Evolutionary conservation across 1,140 invertebrate genomes (phyloP).

Genomic region (Bombus polaris): DNA sequence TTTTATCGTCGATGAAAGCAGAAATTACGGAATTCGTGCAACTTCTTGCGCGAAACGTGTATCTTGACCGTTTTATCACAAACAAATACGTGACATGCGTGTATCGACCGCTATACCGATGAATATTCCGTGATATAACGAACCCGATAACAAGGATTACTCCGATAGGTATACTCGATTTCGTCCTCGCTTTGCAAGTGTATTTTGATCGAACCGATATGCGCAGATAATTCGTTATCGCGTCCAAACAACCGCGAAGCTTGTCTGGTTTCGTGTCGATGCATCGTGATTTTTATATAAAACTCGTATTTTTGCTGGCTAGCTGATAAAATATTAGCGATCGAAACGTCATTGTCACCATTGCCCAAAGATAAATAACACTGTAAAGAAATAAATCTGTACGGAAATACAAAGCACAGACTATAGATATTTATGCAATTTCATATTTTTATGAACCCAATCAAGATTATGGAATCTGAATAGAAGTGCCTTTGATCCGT

Average conservation of each 20-base stretch:
- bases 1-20: constrained; percentile 19
- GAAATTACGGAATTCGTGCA: background rate
- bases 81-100: constrained; percentile 13
- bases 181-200: constrained; percentile 8
- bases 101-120: background rate
- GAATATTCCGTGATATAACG: background rate
- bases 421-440: too few species aligned
- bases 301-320: background rate
- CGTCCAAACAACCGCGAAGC: background rate
- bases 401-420: too few species aligned
- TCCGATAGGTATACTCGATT: constrained; percentile 21
- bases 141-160: constrained; percentile 32
- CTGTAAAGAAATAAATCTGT: too few species aligned
- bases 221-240: constrained; percentile 22
- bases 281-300: background rate
- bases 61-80: constrained; percentile 38
- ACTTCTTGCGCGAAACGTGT: constrained; percentile 14
- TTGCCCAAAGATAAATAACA: background rate
- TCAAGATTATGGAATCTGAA: too few species aligned
- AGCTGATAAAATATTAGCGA: too few species aligned
- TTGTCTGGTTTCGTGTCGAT: background rate
- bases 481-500: too few species aligned
- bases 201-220: constrained; percentile 21
- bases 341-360: background rate
- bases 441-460: too few species aligned